Evolutionary conservation across 2,113 vertebrate species (phyloP), one percentile per base, ranked within the genome.

Genomic region (Lepus timidus): DNA sequence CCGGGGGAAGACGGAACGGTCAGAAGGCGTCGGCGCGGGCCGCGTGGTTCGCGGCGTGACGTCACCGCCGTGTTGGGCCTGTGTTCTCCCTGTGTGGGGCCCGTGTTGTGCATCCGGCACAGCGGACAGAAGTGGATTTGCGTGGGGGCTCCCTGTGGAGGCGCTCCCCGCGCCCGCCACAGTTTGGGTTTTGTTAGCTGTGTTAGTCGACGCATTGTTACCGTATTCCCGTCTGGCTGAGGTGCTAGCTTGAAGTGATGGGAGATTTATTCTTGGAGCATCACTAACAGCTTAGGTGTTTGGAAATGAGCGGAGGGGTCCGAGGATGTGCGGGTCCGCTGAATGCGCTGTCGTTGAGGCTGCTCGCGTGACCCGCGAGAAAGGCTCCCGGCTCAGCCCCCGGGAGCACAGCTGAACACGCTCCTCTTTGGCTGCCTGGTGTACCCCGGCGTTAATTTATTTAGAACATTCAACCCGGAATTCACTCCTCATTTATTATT

Each of bases 191-290:
- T 98, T 98, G 36, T 96, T 97, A 98, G 96, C 96, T 71, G 96
- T 95, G 90, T 91, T 85, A 96, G 58, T 88, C 83, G 58, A 65
- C 4, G 3, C 78, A 75, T 92, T 95, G 36, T 36, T 90, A 65
- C 61, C 89, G n/a, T 67, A 12, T 92, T 93, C 93, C 96, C 85
- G 90, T 94, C 96, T 90, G 97, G 96, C 97, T 96, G 95, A 95
- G 90, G 93, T 97, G 97, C 94, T 96, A 97, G 95, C 84, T 94
- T 92, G 94, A 97, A 97, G 96, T 95, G 97, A 96, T 94, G 91
- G 97, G 96, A 98, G 89, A 80, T 90, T 97, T 97, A 98, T 98
- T 98, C 98, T 96, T 52, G 44, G 90, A 96, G 92, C 85, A 65
- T 97, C 96, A 95, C 97, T 96, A 97, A 97, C 97, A 98, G 95